These are phyloP conservation scores for Laspeyria flexula DNA, from an alignment of 2,888 invertebrate species.

Conservation along the genomic window DNA sequence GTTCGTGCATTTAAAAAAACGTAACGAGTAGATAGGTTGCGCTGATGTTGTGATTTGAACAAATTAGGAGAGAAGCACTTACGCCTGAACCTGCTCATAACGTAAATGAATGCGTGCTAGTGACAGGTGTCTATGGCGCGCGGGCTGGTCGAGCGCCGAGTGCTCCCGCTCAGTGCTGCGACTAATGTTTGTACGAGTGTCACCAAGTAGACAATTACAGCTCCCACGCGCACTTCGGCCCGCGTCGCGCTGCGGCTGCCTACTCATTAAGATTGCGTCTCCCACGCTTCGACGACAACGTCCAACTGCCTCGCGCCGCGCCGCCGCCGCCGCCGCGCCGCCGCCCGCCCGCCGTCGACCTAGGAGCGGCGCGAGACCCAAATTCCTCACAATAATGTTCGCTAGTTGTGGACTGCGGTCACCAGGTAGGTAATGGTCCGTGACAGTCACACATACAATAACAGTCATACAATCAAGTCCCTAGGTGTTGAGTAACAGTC, in stretches of 20 bases:
- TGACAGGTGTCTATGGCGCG: conserved; percentile 6
- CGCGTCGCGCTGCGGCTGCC: conserved; percentile 4
- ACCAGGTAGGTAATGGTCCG: background rate
- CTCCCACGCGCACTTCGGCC: conserved; percentile 40
- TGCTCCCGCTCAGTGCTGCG: background rate
- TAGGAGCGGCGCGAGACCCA: background rate
- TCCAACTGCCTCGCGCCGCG: background rate
- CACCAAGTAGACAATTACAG: conserved; percentile 51
- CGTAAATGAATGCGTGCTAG: no score
- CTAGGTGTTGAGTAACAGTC: no score
- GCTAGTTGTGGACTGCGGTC: no score
- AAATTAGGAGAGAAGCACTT: no score
- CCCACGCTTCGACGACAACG: conserved; percentile 21
- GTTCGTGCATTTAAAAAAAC: no score
- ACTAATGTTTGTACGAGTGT: conserved; percentile 22
- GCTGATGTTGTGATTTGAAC: no score
- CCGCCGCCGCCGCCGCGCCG: no score
- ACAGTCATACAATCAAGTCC: no score
- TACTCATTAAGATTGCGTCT: conserved; percentile 8
- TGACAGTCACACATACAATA: no score
- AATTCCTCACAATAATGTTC: background rate
- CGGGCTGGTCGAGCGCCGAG: conserved; percentile 12
- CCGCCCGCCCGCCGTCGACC: no score
- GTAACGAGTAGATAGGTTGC: no score
- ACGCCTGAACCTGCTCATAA: no score